Evolutionary conservation across 2,113 vertebrate species (phyloP).

Genomic region (Hirundichthys speculiger): DNA sequence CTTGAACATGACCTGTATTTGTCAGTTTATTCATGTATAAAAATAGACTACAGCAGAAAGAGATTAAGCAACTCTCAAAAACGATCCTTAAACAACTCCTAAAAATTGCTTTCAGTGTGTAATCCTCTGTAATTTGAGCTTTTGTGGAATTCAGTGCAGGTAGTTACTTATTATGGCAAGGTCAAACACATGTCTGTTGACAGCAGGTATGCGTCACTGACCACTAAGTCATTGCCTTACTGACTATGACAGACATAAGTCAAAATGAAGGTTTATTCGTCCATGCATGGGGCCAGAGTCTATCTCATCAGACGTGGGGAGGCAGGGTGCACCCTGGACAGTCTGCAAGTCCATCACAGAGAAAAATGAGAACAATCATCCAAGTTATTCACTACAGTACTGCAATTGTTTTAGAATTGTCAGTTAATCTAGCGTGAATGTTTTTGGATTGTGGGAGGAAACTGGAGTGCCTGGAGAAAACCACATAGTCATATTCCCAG

Average conservation of each 20-base stretch:
- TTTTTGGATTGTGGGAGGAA: too few species aligned
- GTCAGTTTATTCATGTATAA: background rate
- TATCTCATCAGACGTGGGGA: background rate
- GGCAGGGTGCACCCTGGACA: background rate
- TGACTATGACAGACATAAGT: too few species aligned
- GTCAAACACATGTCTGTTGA: constrained; percentile 48
- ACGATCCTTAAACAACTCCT: constrained; percentile 16
- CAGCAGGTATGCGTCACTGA: constrained; percentile 53
- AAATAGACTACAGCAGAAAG: background rate
- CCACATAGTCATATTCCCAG: too few species aligned
- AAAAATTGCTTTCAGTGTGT: background rate
- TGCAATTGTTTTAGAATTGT: too few species aligned
- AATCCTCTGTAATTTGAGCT: constrained; percentile 22
- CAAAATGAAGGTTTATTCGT: too few species aligned
- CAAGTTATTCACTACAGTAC: too few species aligned
- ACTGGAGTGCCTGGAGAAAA: too few species aligned
- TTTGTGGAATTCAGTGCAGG: constrained; percentile 5
- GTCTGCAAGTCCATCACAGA: too few species aligned
- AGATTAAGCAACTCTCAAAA: background rate
- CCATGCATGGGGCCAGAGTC: too few species aligned
- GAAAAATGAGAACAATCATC: too few species aligned
- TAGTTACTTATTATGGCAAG: constrained; percentile 68
- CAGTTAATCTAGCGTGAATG: too few species aligned
- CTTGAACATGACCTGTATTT: background rate
- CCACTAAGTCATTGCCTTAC: constrained; percentile 22